Evolutionary conservation across 2,888 invertebrate genomes (phyloP).

Genomic region (Drosophila peninsularis): DNA sequence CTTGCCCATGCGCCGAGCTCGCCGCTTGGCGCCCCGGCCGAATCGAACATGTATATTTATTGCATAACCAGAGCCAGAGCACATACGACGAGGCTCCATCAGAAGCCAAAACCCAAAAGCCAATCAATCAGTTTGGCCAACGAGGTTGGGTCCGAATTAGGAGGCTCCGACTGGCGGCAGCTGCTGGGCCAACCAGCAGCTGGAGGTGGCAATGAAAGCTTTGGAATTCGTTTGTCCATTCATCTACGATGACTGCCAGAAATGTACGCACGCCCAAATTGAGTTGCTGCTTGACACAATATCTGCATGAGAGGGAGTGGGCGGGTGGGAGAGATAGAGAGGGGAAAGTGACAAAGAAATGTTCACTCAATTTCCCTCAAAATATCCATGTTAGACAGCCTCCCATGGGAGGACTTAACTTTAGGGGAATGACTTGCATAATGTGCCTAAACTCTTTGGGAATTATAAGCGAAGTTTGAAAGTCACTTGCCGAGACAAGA

Average conservation of each 20-base stretch:
- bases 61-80: conserved; percentile 47
- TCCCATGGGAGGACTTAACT: background rate
- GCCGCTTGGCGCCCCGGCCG: background rate
- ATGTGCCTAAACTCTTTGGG: conserved; percentile 1
- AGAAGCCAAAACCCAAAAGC: conserved; percentile 35
- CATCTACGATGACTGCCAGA: conserved; percentile 31
- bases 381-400: background rate
- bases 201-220: conserved; percentile 13
- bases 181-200: background rate
- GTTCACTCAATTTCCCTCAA: background rate
- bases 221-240: conserved; percentile 31
- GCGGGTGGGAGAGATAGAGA: no score
- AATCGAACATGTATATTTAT: conserved; percentile 41
- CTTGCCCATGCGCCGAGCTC: no score
- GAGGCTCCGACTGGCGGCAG: conserved; percentile 4
- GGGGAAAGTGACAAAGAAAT: background rate
- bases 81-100: conserved; percentile 21
- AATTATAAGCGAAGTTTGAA: conserved; percentile 1
- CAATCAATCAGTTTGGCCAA: conserved; percentile 48
- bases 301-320: no score
- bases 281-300: conserved; percentile 12
- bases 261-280: conserved; percentile 19
- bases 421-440: background rate
- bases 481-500: background rate
- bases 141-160: background rate